Conservation (phyloP, 2,113 vertebrate species). For the Propithecus coquereli region DNA sequence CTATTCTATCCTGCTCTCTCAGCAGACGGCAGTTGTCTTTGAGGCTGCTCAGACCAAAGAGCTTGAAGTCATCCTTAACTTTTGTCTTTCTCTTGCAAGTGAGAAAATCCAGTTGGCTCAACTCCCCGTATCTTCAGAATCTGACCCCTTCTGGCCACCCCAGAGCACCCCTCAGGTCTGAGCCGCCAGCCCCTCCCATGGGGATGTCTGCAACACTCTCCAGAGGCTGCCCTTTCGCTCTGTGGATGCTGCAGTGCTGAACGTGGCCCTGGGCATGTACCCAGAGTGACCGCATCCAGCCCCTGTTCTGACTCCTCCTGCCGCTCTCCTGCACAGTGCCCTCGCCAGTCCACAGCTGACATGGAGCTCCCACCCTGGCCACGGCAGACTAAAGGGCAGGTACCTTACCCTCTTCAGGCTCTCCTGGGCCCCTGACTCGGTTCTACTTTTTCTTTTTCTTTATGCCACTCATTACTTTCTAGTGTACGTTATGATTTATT, state of each 20-base stretch:
- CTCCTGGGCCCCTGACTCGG: rapidly evolving
- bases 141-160: no score
- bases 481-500: background rate
- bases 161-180: no score
- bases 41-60: background rate
- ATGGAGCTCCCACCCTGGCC: rapidly evolving
- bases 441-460: rapidly evolving
- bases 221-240: background rate
- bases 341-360: no score
- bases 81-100: background rate
- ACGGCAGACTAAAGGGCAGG: rapidly evolving
- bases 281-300: rapidly evolving
- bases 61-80: rapidly evolving
- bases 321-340: rapidly evolving
- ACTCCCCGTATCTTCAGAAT: rapidly evolving
- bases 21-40: background rate
- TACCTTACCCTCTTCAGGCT: no score
- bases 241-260: rapidly evolving
- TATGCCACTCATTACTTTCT: rapidly evolving
- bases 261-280: rapidly evolving
- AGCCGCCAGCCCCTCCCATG: rapidly evolving
- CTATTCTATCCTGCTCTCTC: rapidly evolving
- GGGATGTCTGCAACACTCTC: background rate
- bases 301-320: background rate
- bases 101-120: background rate